These are phyloP conservation scores for Eupithecia tripunctaria DNA, from an alignment of 2,888 invertebrate species.

Conservation along the genomic window DNA sequence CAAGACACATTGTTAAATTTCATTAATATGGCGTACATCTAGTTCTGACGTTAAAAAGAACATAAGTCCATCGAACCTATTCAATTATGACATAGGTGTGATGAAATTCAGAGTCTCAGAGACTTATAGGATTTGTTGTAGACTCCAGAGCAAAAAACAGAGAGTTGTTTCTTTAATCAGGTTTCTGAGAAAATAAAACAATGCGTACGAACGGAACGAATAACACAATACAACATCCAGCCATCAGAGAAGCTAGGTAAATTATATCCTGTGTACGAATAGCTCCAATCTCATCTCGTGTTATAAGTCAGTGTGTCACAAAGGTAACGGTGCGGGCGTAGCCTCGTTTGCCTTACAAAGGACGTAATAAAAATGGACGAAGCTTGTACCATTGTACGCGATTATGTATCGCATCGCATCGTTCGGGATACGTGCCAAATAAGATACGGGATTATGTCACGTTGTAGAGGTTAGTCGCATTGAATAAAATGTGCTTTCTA, in stretches of 20 bases:
- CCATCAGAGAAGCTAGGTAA: not conserved
- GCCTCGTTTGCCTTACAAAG: slow-evolving; percentile 66
- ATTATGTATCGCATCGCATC: slow-evolving; percentile 33
- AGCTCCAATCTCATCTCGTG: slow-evolving; percentile 33
- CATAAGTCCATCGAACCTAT: not conserved
- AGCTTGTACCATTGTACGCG: slow-evolving; percentile 37
- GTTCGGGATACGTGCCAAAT: slow-evolving; percentile 34
- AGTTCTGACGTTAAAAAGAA: not conserved
- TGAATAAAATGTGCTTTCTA: slow-evolving; percentile 19
- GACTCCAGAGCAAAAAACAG: not conserved
- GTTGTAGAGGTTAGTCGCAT: slow-evolving; percentile 17
- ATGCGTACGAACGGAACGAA: not conserved
- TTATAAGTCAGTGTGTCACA: slow-evolving; percentile 42
- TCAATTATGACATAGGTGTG: not conserved
- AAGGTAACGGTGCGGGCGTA: slow-evolving; percentile 45
- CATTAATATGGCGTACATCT: not conserved
- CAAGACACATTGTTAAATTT: not conserved
- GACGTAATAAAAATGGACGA: slow-evolving; percentile 65
- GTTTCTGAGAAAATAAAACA: not conserved
- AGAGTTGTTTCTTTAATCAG: not conserved
- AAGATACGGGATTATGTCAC: slow-evolving; percentile 23
- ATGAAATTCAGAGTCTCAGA: not conserved
- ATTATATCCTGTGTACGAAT: slow-evolving; percentile 6
- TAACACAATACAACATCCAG: not conserved
- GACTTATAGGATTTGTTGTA: too few species aligned